Percentiles rank a stretch among this genome's conserved stretches.
These are phyloP conservation scores for Lepus timidus DNA, from an alignment of 2,113 vertebrate genomes.

Conservation along the genomic window DNA sequence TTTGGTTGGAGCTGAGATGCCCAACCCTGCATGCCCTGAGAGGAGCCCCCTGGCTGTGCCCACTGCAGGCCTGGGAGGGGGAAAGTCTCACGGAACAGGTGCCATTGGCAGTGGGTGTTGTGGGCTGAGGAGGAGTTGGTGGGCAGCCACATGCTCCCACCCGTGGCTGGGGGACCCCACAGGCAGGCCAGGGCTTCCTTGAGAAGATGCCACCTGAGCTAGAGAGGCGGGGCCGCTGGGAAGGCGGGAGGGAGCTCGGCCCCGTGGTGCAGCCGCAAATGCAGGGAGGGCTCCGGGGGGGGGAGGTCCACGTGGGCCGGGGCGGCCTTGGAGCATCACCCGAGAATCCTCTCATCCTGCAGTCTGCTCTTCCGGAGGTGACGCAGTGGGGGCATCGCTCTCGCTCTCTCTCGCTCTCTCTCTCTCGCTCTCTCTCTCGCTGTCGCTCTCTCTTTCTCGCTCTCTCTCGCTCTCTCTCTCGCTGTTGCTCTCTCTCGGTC, in stretches of 20 bases:
- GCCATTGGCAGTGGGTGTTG: neutral
- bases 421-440: no score
- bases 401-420: no score
- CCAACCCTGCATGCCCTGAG: accelerated
- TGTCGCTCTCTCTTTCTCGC: no score
- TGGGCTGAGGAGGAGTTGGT: neutral
- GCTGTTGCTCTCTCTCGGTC: no score
- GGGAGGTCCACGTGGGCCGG: neutral
- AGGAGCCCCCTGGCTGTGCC: neutral
- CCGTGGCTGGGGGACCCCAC: neutral
- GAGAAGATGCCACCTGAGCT: neutral
- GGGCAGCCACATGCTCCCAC: neutral
- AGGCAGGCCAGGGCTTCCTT: neutral
- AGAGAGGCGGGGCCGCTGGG: neutral
- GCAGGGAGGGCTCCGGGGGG: neutral
- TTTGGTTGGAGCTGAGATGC: neutral
- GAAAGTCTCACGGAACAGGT: neutral
- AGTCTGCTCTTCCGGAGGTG: neutral
- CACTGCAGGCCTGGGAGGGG: neutral
- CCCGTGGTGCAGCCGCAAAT: neutral
- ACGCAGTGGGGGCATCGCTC: neutral
- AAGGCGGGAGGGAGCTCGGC: neutral
- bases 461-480: no score
- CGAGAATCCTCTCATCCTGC: neutral
- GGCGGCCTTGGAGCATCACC: neutral